phyloP scores from a whole-genome alignment of 53 echinoderm and acorn worm species.

The Arbacia lixula region DNA sequence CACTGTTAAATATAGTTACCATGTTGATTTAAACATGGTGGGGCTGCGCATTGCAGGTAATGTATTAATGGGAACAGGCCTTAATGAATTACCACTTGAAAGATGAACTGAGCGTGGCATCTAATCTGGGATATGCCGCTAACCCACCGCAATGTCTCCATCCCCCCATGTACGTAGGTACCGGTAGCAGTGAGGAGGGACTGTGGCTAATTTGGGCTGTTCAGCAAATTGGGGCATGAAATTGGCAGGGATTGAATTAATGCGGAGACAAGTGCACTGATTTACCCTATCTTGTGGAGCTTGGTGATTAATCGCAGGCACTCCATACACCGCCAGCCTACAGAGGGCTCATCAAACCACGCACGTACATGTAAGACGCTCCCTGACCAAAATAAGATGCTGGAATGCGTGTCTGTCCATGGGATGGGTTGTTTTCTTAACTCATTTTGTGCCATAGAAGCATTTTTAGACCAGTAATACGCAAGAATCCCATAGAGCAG shows the following conservation, averaged over 20 bases:
- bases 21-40: no score
- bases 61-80: background rate
- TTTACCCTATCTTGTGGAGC: constrained; percentile 7
- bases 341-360: constrained; percentile 19
- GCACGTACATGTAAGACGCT: no score
- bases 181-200: background rate
- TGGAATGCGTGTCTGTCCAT: no score
- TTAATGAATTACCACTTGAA: constrained; percentile 20
- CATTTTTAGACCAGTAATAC: no score
- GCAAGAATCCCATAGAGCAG: no score
- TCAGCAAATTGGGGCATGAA: constrained; percentile 38
- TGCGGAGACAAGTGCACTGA: constrained; percentile 24
- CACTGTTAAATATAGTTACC: no score
- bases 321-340: background rate
- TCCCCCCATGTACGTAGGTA: no score
- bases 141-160: background rate
- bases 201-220: background rate
- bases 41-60: background rate
- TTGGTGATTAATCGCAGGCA: constrained; percentile 21
- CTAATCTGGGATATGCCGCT: background rate
- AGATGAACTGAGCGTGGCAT: background rate
- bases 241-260: constrained; percentile 36
- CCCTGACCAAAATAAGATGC: no score
- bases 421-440: no score
- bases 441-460: no score